Evolutionary conservation across 2,888 invertebrate genomes (phyloP).

Genomic region (Caenorhabditis sp.): DNA sequence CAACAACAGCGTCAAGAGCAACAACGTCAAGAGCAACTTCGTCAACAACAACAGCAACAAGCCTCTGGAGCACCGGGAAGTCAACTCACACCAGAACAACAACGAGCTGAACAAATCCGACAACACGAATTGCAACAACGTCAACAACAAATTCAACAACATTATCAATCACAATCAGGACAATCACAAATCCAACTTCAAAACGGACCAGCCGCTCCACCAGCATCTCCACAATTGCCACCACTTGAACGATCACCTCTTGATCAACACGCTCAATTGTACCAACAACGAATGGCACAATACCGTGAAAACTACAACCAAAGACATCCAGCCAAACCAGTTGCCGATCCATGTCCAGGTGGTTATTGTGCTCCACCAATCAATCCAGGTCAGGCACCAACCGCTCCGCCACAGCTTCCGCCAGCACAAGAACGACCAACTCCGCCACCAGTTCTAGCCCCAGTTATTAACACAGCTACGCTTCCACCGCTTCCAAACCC

Average conservation of each 20-base stretch:
- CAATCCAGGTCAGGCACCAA: conserved; percentile 36
- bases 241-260: conserved; percentile 40
- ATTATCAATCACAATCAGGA: conserved; percentile 19
- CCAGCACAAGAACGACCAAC: conserved; percentile 45
- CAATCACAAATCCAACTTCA: conserved; percentile 39
- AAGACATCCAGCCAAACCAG: conserved; percentile 59
- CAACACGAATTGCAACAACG: conserved; percentile 16
- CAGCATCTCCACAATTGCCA: conserved; percentile 19
- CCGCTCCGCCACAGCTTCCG: conserved; percentile 39
- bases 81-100: conserved; percentile 20
- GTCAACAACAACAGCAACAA: conserved; percentile 24
- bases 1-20: not conserved
- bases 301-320: conserved; percentile 53
- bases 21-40: conserved; percentile 15
- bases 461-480: conserved; percentile 40
- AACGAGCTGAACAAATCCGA: conserved; percentile 15
- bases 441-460: conserved; percentile 50
- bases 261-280: conserved; percentile 49
- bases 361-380: conserved; percentile 42
- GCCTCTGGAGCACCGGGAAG: conserved; percentile 15
- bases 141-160: conserved; percentile 23
- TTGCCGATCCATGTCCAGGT: conserved; percentile 59
- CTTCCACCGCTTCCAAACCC: conserved; percentile 41
- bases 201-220: conserved; percentile 31
- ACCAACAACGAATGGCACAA: conserved; percentile 54